These are phyloP conservation scores for Abramis brama DNA, from an alignment of 2,113 vertebrate genomes.

Conservation along the genomic window DNA sequence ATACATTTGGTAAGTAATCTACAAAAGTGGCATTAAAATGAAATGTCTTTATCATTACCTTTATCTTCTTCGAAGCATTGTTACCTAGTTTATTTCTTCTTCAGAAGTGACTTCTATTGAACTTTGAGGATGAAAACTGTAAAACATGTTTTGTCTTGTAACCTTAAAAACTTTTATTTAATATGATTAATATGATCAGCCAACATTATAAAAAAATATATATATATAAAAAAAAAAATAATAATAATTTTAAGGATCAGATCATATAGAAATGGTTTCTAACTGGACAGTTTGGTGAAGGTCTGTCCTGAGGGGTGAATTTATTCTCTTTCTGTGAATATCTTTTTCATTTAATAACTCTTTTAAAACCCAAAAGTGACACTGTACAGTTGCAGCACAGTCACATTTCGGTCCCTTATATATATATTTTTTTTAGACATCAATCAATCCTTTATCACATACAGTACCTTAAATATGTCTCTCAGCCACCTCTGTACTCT, in stretches of 20 bases:
- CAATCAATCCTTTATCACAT: slow-evolving; percentile 37
- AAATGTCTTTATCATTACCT: background rate
- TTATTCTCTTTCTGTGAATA: background rate
- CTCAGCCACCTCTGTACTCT: slow-evolving; percentile 20
- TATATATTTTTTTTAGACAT: background rate
- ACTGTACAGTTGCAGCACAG: background rate
- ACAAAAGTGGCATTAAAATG: background rate
- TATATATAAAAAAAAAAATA: background rate
- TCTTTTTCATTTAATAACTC: background rate
- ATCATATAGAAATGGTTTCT: background rate
- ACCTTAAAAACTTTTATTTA: background rate
- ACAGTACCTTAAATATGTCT: slow-evolving; percentile 24
- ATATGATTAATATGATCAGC: background rate
- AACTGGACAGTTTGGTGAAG: background rate
- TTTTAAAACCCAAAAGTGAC: background rate
- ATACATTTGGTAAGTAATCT: background rate
- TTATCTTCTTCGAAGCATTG: background rate
- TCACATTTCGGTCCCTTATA: background rate
- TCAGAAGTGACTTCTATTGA: background rate
- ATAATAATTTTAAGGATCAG: background rate
- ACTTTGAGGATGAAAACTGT: background rate
- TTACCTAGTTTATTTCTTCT: background rate
- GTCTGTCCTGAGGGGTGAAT: background rate
- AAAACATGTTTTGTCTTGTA: background rate
- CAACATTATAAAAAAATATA: background rate